Evolutionary conservation across 1,140 invertebrate genomes (phyloP).

Genomic region (Physella acuta): DNA sequence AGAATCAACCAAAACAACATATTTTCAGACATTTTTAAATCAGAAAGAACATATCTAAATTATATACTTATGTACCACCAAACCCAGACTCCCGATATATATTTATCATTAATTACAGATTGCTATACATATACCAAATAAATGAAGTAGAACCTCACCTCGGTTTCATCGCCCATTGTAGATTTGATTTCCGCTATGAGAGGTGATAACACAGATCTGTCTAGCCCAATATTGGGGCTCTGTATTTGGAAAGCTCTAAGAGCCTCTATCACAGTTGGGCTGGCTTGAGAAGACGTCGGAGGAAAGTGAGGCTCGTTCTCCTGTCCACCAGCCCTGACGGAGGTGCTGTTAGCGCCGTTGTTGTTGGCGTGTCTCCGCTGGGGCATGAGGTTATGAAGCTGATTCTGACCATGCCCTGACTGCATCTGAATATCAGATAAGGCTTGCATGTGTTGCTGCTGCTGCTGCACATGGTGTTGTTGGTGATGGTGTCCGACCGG

Average conservation of each 20-base stretch:
- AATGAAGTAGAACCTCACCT: constrained; percentile 30
- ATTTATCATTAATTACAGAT: too few relatives aligned
- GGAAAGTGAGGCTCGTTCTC: neutral
- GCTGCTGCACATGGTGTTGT: constrained; percentile 28
- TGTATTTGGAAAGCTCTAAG: constrained; percentile 23
- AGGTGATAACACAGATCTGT: constrained; percentile 42
- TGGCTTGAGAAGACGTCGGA: constrained; percentile 8
- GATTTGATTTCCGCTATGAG: constrained; percentile 53
- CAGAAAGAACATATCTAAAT: too few relatives aligned
- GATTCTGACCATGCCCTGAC: constrained; percentile 10
- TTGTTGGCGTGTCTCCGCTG: constrained; percentile 24
- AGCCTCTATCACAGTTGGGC: constrained; percentile 28
- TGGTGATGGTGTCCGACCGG: constrained; percentile 23
- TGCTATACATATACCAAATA: neutral
- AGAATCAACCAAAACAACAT: too few relatives aligned
- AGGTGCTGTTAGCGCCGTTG: constrained; percentile 1
- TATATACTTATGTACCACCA: too few relatives aligned
- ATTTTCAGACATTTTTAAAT: too few relatives aligned
- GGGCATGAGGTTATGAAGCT: constrained; percentile 12
- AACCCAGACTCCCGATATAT: too few relatives aligned
- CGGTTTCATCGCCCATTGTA: constrained; percentile 49
- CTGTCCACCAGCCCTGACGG: neutral
- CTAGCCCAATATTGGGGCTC: neutral
- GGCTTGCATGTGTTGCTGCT: constrained; percentile 17
- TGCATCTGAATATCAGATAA: constrained; percentile 11